A percentile compares a stretch with the other conserved stretches of the same genome.
Evolutionary conservation across 1,140 invertebrate genomes (phyloP).

Genomic region (Zaprionus gabonicus): DNA sequence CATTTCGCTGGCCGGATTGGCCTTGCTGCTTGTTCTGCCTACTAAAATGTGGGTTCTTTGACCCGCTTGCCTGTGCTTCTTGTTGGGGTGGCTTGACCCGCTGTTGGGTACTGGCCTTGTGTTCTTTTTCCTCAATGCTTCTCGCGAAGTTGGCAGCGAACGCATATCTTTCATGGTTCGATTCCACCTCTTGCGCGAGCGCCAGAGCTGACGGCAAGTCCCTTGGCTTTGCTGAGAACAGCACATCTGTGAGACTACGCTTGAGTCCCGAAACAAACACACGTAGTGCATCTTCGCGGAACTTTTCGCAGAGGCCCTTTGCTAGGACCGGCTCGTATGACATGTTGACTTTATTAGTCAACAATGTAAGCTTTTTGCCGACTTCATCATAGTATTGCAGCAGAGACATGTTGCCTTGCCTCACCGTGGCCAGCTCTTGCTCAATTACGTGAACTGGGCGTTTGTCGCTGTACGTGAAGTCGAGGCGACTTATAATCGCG

Average conservation of each 20-base stretch:
- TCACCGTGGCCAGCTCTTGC: too few relatives aligned
- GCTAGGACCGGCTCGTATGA: conserved; percentile 28
- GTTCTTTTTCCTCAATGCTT: not conserved
- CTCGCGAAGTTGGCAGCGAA: not conserved
- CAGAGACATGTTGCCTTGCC: not conserved
- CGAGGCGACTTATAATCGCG: too few relatives aligned
- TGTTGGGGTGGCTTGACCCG: not conserved
- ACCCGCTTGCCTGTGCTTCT: not conserved
- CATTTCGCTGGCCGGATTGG: not conserved
- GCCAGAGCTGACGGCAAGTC: too few relatives aligned
- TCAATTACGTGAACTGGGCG: too few relatives aligned
- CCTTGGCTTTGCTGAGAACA: not conserved
- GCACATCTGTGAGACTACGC: not conserved
- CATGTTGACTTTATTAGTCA: conserved; percentile 45
- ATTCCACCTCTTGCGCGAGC: too few relatives aligned
- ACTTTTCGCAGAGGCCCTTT: too few relatives aligned
- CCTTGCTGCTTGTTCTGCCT: not conserved
- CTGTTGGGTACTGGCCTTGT: not conserved
- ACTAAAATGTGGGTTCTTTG: not conserved
- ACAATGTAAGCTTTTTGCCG: conserved; percentile 28
- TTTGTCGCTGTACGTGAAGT: too few relatives aligned
- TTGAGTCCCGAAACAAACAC: not conserved
- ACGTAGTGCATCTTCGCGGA: not conserved
- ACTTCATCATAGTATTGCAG: conserved; percentile 42
- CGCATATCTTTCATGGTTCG: too few relatives aligned